These are phyloP conservation scores for Prionailurus bengalensis DNA, from an alignment of 2,113 vertebrate genomes.

Conservation along the genomic window DNA sequence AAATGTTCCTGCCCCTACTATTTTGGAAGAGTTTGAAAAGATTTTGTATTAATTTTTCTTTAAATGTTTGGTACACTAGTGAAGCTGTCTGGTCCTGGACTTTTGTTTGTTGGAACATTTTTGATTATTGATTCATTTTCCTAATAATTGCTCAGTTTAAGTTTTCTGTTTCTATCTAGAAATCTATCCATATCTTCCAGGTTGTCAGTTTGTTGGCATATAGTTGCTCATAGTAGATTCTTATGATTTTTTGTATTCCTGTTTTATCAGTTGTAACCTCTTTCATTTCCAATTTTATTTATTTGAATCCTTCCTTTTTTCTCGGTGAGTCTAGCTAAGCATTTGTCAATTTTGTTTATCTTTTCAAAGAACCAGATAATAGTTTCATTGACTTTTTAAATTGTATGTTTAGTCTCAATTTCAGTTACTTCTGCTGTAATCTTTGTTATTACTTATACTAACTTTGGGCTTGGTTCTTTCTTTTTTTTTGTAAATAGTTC, in stretches of 20 bases:
- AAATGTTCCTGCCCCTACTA: background rate
- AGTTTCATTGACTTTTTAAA: background rate
- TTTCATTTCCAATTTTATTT: background rate
- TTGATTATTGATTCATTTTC: background rate
- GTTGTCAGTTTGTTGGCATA: background rate
- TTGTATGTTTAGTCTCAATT: background rate
- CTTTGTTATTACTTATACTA: background rate
- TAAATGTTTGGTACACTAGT: background rate
- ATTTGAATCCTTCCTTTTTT: background rate
- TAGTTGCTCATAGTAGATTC: background rate
- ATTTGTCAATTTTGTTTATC: background rate
- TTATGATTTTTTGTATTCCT: background rate
- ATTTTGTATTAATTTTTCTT: background rate
- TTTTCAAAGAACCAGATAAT: background rate
- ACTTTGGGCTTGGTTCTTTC: background rate
- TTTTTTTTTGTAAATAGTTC: background rate
- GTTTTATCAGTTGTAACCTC: background rate
- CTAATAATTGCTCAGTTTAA: background rate
- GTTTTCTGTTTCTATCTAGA: background rate
- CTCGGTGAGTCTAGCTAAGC: background rate
- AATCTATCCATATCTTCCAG: background rate
- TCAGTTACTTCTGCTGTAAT: background rate
- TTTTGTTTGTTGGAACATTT: background rate
- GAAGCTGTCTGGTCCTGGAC: background rate
- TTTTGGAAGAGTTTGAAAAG: background rate